Percentiles rank a stretch among this genome's conserved stretches.
Conservation (phyloP, 2,113 vertebrate genomes). For the Columbina picui region DNA sequence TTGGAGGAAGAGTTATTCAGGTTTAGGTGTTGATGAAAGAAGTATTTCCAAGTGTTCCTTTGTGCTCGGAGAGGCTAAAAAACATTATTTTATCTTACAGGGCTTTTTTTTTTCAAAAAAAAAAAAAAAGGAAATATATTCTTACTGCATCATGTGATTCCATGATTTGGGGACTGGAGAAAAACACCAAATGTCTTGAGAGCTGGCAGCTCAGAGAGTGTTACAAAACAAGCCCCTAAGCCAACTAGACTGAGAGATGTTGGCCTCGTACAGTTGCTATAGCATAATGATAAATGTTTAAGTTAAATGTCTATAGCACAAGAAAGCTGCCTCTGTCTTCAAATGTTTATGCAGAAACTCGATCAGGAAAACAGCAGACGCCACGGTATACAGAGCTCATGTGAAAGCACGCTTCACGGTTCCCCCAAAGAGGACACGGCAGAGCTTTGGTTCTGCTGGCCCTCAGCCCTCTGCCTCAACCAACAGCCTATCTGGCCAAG, state of each 20-base stretch:
- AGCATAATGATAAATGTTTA: conserved; percentile 57
- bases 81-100: background rate
- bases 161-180: conserved; percentile 52
- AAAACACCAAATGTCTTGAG: conserved; percentile 74
- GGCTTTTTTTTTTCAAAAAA: background rate
- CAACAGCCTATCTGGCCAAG: background rate
- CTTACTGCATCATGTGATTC: background rate
- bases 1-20: background rate
- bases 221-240: conserved; percentile 67
- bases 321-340: conserved; percentile 12
- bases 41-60: conserved; percentile 1
- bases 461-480: background rate
- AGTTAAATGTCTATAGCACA: conserved; percentile 47
- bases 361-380: background rate
- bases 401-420: background rate
- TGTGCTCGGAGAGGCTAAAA: background rate
- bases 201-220: conserved; percentile 59
- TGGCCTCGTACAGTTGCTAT: conserved; percentile 41
- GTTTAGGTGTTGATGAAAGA: background rate
- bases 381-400: background rate
- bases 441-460: background rate
- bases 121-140: conserved; percentile 36
- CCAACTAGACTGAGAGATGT: conserved; percentile 61
- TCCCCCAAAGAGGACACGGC: rapidly evolving
- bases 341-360: background rate